phyloP scores from a whole-genome alignment of 2,888 invertebrate genomes.

The Tenthredo mesomela region DNA sequence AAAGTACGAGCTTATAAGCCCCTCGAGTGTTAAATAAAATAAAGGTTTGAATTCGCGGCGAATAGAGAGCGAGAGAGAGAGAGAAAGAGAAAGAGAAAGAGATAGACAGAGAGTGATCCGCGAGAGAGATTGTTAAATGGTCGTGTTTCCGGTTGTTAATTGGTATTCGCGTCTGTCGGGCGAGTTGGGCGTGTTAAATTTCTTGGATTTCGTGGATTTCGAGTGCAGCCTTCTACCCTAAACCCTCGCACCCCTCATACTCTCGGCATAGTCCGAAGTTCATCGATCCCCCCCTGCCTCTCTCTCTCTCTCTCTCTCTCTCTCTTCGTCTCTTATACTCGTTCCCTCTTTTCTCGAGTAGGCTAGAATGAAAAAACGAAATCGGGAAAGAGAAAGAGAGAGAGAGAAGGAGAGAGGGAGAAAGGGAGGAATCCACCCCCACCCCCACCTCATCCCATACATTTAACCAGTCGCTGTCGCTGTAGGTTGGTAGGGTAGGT shows the following conservation, averaged over 20 bases:
- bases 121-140: conserved; percentile 16
- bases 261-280: not conserved
- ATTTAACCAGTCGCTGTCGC: not conserved
- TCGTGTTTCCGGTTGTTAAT: conserved; percentile 34
- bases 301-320: not conserved
- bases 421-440: not conserved
- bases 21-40: not conserved
- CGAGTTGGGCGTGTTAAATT: not conserved
- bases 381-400: not conserved
- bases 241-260: not conserved
- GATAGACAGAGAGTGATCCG: conserved; percentile 52
- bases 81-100: too few relatives aligned
- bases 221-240: not conserved
- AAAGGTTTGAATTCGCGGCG: not conserved
- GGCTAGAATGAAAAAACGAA: not conserved
- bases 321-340: too few relatives aligned
- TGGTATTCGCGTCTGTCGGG: conserved; percentile 18
- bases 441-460: not conserved
- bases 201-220: not conserved
- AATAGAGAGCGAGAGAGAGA: conserved; percentile 45
- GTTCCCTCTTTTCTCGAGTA: not conserved
- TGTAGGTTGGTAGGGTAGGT: not conserved
- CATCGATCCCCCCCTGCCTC: conserved; percentile 3
- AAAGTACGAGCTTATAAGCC: not conserved
- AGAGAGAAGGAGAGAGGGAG: not conserved